Percentiles rank a stretch among this genome's conserved stretches.
Evolutionary conservation across 2,888 invertebrate species (phyloP).

Genomic region (Nudaria mundana): DNA sequence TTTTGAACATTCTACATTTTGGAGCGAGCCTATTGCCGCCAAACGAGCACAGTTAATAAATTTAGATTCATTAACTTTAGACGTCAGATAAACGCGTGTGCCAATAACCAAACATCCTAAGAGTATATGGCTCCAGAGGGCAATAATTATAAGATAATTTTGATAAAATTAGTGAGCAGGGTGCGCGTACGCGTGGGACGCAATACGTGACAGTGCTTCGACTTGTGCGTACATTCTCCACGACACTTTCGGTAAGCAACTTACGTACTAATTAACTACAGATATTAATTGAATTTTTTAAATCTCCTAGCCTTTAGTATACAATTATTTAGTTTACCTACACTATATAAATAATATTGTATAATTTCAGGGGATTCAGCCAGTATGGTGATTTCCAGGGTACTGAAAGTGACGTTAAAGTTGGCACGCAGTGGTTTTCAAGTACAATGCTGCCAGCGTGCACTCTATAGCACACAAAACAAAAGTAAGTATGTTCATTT

Average conservation of each 20-base stretch:
- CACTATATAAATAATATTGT: too few species aligned
- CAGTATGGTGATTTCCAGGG: slow-evolving; percentile 42
- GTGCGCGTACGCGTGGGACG: slow-evolving; percentile 6
- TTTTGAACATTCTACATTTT: too few species aligned
- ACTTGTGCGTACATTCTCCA: slow-evolving; percentile 11
- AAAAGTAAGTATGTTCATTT: slow-evolving; percentile 26
- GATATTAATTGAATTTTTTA: not conserved
- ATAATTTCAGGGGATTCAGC: slow-evolving; percentile 2
- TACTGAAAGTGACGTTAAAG: slow-evolving; percentile 41
- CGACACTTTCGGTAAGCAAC: slow-evolving; percentile 16
- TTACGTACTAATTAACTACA: not conserved
- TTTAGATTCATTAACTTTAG: too few species aligned
- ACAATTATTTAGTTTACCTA: too few species aligned
- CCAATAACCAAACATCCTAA: not conserved
- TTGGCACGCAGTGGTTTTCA: slow-evolving; percentile 22
- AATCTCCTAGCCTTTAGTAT: too few species aligned
- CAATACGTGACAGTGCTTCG: slow-evolving; percentile 15
- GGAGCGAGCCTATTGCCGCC: too few species aligned
- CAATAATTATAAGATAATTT: slow-evolving; percentile 7
- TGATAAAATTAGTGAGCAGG: slow-evolving; percentile 3
- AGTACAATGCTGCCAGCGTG: slow-evolving; percentile 40
- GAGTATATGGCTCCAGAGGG: slow-evolving; percentile 1
- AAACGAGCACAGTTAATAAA: too few species aligned
- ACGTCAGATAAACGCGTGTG: too few species aligned
- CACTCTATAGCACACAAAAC: slow-evolving; percentile 47